Evolutionary conservation across 1,140 invertebrate species (phyloP), one percentile per base, ranked within the genome.

Genomic region (Battus philenor): DNA sequence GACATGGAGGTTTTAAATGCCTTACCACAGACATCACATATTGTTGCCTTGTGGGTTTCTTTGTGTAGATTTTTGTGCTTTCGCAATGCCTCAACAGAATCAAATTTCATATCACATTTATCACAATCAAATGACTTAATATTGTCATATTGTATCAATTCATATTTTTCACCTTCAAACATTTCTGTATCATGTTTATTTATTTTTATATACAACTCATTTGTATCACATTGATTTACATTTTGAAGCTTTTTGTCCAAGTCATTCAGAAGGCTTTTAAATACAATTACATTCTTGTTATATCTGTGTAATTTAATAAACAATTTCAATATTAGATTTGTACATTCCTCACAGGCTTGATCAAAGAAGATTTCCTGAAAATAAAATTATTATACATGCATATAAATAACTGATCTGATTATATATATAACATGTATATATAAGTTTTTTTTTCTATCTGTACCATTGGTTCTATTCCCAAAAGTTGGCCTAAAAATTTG

Each of bases 351-450:
- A 39, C 73, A 77, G 0, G 49, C 50, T 36, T 64, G 59, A 12
- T 46, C 22, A 17, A 60, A 54, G 18, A 52, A 20, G 11, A 63
- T 43, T 16, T 74, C 59, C 73, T 77, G 49, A 59, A 72, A 71
- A 39, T 9, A 11, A 6, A 29, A n/a, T n/a, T n/a, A n/a, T n/a
- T n/a, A n/a, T n/a, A n/a, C n/a, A n/a, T n/a, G n/a, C n/a, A n/a
- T n/a, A n/a, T n/a, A n/a, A n/a, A n/a, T n/a, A n/a, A n/a, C n/a
- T n/a, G n/a, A n/a, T n/a, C n/a, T n/a, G n/a, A n/a, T n/a, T n/a
- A n/a, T n/a, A n/a, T n/a, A n/a, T n/a, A n/a, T n/a, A n/a, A n/a
- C n/a, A n/a, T n/a, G n/a, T n/a, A n/a, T n/a, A n/a, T n/a, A n/a
- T n/a, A n/a, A n/a, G n/a, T n/a, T n/a, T n/a, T n/a, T n/a, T n/a